Evolutionary conservation across 1,140 invertebrate genomes (phyloP), one percentile per base, ranked within the genome.

Genomic region (Coboldia fuscipes): DNA sequence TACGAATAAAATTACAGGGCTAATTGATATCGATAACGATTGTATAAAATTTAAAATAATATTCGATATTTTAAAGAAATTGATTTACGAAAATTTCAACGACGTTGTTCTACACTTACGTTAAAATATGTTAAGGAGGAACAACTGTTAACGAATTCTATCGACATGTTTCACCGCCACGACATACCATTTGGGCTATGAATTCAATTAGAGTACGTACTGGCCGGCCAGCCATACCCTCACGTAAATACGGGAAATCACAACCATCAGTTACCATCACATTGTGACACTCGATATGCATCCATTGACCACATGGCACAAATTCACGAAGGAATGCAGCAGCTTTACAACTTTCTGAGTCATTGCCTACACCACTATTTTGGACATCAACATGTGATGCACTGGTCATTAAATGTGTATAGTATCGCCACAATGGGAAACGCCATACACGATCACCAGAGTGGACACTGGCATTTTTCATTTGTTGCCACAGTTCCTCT

Each of bases 371-470:
- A 0, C 68, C 70, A 8, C 85, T 62, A 48, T 92, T 92, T 39
- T 82, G 77, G 5, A 90, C 45, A 55, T 92, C 88, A 29, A 76
- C 77, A 4, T 74, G 60, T 19, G 61, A 52, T 42, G 64, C 65
- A 37, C 72, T 62, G 28, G 64, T 75, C 22, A 90, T 59, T 42
- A 71, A 63, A 37, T 72, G 71, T 4, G 67, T 68, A 47, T 75
- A 92, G 45, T 70, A 67, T 37, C 78, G 68, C 71, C 81, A 90
- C 3, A 92, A 50, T 1, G 86, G 86, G 62, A 93, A 72, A 45
- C 84, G 62, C 88, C 88, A 93, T 1, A 92, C 65, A 30, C 88
- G 60, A 51, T 93, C 86, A 1, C 88, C 88, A 6, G 81, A 81
- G 18, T 61, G 44, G 24, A 60, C 55, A 23, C 80, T 73, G 12